A percentile compares a stretch with the other conserved stretches of the same genome.
phyloP scores from a whole-genome alignment of 2,797 vertebrate species.

The Rhadinocentrus ornatus region DNA sequence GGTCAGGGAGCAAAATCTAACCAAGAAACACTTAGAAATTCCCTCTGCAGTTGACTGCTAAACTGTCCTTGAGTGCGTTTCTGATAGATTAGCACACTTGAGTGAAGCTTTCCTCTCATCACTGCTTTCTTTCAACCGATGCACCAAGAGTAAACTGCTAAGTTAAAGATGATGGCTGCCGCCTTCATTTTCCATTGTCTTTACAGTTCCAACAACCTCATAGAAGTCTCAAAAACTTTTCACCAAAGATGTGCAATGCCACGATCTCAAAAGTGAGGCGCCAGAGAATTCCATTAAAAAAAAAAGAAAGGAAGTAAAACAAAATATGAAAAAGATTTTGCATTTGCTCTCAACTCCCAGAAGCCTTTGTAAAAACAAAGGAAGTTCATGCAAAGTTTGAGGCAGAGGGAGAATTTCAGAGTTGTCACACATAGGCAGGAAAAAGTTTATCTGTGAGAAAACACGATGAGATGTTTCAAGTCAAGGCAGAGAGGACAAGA shows the following conservation, averaged over 20 bases:
- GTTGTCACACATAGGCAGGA: conserved; percentile 33
- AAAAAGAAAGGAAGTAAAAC: neutral
- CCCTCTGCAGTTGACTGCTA: neutral
- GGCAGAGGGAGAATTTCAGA: conserved; percentile 56
- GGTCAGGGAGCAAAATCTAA: conserved; percentile 18
- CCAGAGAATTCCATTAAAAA: conserved; percentile 38
- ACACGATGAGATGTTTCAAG: conserved; percentile 64
- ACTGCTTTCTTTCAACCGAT: conserved; percentile 18
- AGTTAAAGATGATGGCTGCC: conserved; percentile 32
- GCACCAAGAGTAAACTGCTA: conserved; percentile 28
- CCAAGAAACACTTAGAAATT: conserved; percentile 1
- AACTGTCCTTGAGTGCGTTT: neutral
- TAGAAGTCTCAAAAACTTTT: conserved; percentile 44
- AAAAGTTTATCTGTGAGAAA: conserved; percentile 55
- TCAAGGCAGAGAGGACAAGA: conserved; percentile 69
- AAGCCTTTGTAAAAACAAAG: conserved; percentile 66
- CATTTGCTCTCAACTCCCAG: conserved; percentile 59
- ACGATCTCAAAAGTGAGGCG: conserved; percentile 42
- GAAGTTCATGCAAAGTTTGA: conserved; percentile 73
- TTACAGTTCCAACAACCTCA: conserved; percentile 31
- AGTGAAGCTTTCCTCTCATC: conserved; percentile 8
- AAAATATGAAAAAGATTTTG: conserved; percentile 43
- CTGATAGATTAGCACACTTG: conserved; percentile 9
- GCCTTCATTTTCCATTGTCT: conserved; percentile 14
- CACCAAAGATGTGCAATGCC: conserved; percentile 39